phyloP scores from a whole-genome alignment of 1,140 invertebrate species.

The Drosophila triauraria region DNA sequence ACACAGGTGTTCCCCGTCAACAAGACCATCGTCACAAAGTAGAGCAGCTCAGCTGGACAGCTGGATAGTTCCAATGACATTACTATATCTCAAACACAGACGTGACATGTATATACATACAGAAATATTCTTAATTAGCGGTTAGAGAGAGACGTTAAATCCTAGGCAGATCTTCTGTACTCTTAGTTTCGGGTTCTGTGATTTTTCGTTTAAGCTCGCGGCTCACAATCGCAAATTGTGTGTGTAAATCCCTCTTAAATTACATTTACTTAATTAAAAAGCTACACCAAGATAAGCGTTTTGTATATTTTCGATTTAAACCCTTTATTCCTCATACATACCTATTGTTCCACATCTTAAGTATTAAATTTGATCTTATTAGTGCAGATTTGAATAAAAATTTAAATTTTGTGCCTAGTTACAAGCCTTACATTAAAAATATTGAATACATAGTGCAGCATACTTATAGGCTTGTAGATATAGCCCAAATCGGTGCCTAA shows the following conservation, averaged over 20 bases:
- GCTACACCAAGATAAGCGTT: not conserved
- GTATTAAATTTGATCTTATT: not conserved
- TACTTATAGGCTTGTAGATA: too few species aligned
- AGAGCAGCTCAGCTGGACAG: constrained; percentile 8
- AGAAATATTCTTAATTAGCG: constrained; percentile 36
- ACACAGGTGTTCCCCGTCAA: constrained; percentile 91
- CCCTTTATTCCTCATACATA: not conserved
- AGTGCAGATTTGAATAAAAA: constrained; percentile 1
- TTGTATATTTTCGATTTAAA: not conserved
- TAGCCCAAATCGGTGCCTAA: too few species aligned
- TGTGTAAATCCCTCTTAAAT: constrained; percentile 32
- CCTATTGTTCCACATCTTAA: not conserved
- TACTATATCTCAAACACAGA: constrained; percentile 55
- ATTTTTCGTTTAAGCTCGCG: constrained; percentile 79
- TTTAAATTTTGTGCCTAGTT: too few species aligned
- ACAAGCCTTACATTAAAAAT: too few species aligned
- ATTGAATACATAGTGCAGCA: too few species aligned
- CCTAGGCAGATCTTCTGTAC: constrained; percentile 65
- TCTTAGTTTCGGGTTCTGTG: constrained; percentile 77
- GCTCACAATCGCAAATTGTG: constrained; percentile 33
- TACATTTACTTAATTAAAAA: constrained; percentile 57
- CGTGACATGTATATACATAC: constrained; percentile 44
- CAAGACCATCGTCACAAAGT: constrained; percentile 65
- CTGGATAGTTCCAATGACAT: constrained; percentile 41
- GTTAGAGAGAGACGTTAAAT: constrained; percentile 40